Base-by-base conservation (phyloP, 2,888 invertebrate genomes). In the Melanchra persicariae region DNA sequence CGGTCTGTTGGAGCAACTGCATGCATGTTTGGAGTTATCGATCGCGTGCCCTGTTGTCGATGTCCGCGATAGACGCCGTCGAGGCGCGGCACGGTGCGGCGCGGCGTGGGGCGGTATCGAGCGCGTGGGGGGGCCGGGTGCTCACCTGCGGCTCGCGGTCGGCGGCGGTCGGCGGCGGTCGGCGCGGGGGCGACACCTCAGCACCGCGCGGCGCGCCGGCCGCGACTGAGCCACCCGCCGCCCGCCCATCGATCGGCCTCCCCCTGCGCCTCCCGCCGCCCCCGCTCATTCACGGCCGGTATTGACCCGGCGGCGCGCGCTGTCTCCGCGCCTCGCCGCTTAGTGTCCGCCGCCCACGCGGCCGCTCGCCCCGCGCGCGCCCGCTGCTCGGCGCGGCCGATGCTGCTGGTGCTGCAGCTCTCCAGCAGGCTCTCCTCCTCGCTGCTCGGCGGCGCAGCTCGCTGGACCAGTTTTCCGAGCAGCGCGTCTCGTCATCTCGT, bases 201-300 rank as follows among this genome's bases (percentile, higher is more conserved):
- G 90, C 90, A 87, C 89, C 87, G 88, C 86, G 91, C 91, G 91
- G 92, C 92, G 90, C 90, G 90, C 91, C 91, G 90, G 88, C 88
- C 90, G 89, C 90, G 91, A 92, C 93, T 92, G 92, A 90, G 57
- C 57, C 57, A 57, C 57, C 89, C 91, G 89, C 78, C 85, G 84
- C 90, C 89, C 86, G 83, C 90, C 89, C 87, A 91, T 92, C 92
- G 87, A 90, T 91, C 91, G 85, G 83, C 87, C 80, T 80, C 85
- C 84, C 65, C 80, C 86, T 70, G 77, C 83, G 77, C 84, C 85
- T 80, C 69, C 69, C 65, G 73, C 61, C 49, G 93, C 73, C 64
- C 49, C 68, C 40, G 64, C 77, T 82, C 79, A 79, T 79, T 79
- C 79, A 79, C 73, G 26, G 60, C 55, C 17, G 52, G 72, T 79